phyloP scores from a whole-genome alignment of 2,797 vertebrate genomes.

The Petrocephalus schoutedeni region DNA sequence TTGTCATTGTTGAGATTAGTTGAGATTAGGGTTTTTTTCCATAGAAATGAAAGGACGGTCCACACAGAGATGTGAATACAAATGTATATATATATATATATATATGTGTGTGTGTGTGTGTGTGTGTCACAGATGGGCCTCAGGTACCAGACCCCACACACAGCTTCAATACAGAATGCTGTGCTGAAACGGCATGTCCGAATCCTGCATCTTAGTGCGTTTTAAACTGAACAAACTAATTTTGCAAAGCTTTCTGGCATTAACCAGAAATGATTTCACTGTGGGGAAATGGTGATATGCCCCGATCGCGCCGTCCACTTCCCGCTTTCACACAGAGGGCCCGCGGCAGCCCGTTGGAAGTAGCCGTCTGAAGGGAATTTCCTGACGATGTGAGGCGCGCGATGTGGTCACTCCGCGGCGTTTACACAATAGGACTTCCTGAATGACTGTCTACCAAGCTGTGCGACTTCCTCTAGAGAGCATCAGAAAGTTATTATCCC shows the following conservation, averaged over 20 bases:
- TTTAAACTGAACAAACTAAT: not conserved
- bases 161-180: not conserved
- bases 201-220: not conserved
- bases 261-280: conserved; percentile 54
- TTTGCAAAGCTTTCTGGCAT: conserved; percentile 35
- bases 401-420: conserved; percentile 49
- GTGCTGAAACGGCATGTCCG: not conserved
- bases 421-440: conserved; percentile 54
- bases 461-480: conserved; percentile 56
- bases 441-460: conserved; percentile 49
- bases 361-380: conserved; percentile 40
- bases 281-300: conserved; percentile 45
- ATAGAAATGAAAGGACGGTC: too few species aligned
- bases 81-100: not conserved
- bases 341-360: not conserved
- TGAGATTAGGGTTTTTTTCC: too few species aligned
- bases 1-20: too few species aligned
- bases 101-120: too few species aligned
- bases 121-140: not conserved
- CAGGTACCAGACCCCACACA: not conserved
- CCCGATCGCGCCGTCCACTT: conserved; percentile 50
- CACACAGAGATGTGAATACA: too few species aligned
- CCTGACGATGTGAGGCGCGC: conserved; percentile 48
- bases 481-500: conserved; percentile 10
- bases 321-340: conserved; percentile 49